Base-by-base conservation (phyloP, 2,888 invertebrate genomes). In the Barypeithes pellucidus region DNA sequence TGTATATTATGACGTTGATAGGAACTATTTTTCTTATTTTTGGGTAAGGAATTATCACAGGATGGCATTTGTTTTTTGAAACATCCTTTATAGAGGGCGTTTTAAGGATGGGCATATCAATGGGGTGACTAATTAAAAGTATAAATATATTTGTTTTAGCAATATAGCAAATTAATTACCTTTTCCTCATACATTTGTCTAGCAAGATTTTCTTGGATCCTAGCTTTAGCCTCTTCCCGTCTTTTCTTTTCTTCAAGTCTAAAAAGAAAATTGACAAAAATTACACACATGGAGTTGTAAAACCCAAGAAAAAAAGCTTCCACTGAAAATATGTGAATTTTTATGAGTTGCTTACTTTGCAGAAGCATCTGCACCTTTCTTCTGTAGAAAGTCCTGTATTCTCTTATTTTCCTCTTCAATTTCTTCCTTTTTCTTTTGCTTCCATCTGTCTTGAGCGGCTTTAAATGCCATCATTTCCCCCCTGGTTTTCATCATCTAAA, bases 391-490 rank as follows among this genome's bases (percentile, higher is more conserved):
- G 65, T 86, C 82, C 47, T 82, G 79, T 36, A 87, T 86, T 73
- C 81, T 82, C 61, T 81, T 81, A 77, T 88, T 85, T 78, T 90
- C 90, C 5, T 81, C 79, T 45, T 89, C 85, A 4, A 89, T 78
- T 66, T 83, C 83, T 52, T 81, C 77, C 47, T 81, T 81, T 79
- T 88, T 88, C 76, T 88, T 88, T 76, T 85, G 80, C 62, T 84
- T 87, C 90, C 88, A 90, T 2, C 86, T 86, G 0, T 85, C 83
- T n/a, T 89, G 87, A 0, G 89, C 88, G 50, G 82, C 79, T 67
- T 88, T 83, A 79, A 88, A 90, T 2, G 87, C 86, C 41, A 84
- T 82, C 87, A 91, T 90, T 80, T 91, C 91, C 1, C 85, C 82
- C 18, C 86, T 86, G 18, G 88, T 87, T 77, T 87, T 88, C 73